These are phyloP conservation scores for Lytechinus pictus DNA, from an alignment of 35 echinoderm and acorn worm species.

Conservation along the genomic window DNA sequence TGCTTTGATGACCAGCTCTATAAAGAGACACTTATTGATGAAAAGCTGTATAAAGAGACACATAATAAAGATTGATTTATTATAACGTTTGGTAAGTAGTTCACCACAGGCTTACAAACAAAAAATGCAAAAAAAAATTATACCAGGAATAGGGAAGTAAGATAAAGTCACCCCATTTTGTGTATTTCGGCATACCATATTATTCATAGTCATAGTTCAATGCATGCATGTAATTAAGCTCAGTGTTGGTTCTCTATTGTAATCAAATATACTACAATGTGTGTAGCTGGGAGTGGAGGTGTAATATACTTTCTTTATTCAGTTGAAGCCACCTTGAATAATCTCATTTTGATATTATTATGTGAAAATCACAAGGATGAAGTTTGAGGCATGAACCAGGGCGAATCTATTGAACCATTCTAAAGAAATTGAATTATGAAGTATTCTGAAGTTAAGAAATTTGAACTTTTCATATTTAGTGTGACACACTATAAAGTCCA, in stretches of 20 bases:
- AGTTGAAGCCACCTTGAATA: constrained; percentile 1
- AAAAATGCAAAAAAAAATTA: no score
- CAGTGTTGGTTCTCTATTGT: background rate
- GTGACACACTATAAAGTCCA: no score
- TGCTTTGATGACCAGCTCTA: no score
- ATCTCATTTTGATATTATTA: background rate
- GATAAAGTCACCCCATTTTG: background rate
- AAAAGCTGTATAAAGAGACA: no score
- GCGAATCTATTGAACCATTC: background rate
- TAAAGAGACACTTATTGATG: no score
- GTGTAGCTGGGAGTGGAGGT: background rate
- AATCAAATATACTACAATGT: background rate
- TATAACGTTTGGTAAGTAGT: no score
- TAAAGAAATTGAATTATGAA: background rate
- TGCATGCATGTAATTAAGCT: background rate
- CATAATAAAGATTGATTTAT: no score
- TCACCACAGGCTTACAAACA: no score
- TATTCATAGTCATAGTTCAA: background rate
- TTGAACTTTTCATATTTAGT: no score
- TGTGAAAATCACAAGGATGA: background rate
- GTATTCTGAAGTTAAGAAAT: no score
- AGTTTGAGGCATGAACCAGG: background rate
- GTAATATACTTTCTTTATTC: background rate
- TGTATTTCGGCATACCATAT: background rate
- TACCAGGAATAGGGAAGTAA: background rate